Base-by-base conservation (phyloP, 2,797 vertebrate genomes). In the Netta rufina region DNA sequence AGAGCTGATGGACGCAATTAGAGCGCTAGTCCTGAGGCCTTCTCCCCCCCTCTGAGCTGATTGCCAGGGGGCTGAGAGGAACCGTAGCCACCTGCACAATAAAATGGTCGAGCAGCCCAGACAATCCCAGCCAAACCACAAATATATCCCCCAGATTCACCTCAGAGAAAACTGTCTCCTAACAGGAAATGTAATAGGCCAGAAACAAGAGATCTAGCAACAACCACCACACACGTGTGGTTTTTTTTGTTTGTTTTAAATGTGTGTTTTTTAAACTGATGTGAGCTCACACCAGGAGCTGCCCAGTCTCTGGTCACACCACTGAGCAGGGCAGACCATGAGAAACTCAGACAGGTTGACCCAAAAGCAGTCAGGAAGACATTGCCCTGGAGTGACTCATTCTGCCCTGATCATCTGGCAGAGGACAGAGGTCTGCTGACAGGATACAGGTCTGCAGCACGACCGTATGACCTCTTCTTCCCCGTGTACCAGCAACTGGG, bases 331-430 rank as follows among this genome's bases (percentile, higher is more conserved):
- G 45, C 58, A 41, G 32, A 72, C 2, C 8, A 13, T 21, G 19
- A 56, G 18, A 79, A 71, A 66, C 36, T 28, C 61, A 67, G 43
- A 30, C 24, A 60, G 53, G 53, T 45, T 1, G 1, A 83, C 39
- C 5, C 72, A 71, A 82, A 67, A 1, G 3, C 22, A 25, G 51
- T 1, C 43, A 79, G 51, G 65, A 73, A 39, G 8, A 33, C 8
- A n/a, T 43, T 49, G 51, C 8, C 3, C 33, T 60, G 86, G 60
- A 69, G 84, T 49, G 24, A 13, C 20, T 17, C 56, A 20, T 18
- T 25, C 2, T 4, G n/a, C 33, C 61, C 21, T 0, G 0, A 33
- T 41, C 60, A 91, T 64, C 81, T 86, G 70, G 81, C 14, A 4
- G 32, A 43, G 45, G 67, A 38, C 38, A 62, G 45, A 47, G 24